phyloP scores from a whole-genome alignment of 2,888 invertebrate species.

The Monochamus alternatus region DNA sequence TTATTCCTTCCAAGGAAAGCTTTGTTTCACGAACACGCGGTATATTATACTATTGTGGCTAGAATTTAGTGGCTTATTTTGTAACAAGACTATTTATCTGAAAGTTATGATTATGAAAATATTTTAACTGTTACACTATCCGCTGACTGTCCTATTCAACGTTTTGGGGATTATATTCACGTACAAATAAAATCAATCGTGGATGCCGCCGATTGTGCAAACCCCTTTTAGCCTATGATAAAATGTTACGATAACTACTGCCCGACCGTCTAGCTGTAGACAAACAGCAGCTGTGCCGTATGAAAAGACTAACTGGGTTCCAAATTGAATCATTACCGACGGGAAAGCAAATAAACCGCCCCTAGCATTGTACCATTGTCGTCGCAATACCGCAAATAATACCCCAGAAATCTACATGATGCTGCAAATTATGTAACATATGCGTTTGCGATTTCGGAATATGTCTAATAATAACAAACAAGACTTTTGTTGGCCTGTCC shows the following conservation, averaged over 20 bases:
- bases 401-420: constrained; percentile 51
- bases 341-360: constrained; percentile 70
- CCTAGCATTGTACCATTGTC: constrained; percentile 66
- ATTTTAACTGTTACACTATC: too few species aligned
- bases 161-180: too few species aligned
- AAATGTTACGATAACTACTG: constrained; percentile 39
- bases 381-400: constrained; percentile 62
- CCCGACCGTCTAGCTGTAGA: constrained; percentile 50
- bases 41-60: too few species aligned
- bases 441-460: constrained; percentile 54
- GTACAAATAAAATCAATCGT: background rate
- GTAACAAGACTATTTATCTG: too few species aligned
- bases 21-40: too few species aligned
- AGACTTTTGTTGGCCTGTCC: constrained; percentile 35
- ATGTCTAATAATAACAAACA: constrained; percentile 54
- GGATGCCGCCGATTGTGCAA: constrained; percentile 15
- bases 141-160: too few species aligned
- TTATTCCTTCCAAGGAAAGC: too few species aligned
- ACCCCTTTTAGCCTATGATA: constrained; percentile 32
- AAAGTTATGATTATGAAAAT: too few species aligned
- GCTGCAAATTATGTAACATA: constrained; percentile 57
- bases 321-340: constrained; percentile 72
- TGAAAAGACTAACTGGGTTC: constrained; percentile 70
- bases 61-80: too few species aligned
- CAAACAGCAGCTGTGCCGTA: constrained; percentile 68